phyloP scores from a whole-genome alignment of 2,113 vertebrate species.

The Suricata suricatta region DNA sequence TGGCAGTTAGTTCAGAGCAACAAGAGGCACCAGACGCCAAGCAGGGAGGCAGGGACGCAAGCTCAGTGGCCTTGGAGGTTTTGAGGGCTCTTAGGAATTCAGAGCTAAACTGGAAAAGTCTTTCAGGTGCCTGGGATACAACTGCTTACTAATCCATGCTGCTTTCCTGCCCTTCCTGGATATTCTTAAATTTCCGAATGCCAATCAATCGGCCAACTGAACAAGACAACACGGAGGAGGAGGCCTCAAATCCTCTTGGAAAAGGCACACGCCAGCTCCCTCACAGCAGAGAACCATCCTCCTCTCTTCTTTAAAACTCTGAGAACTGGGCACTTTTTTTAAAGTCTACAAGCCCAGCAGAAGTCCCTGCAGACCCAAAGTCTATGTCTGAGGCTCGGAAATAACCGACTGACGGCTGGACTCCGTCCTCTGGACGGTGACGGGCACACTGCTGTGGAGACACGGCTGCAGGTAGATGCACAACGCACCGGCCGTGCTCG shows the following conservation, averaged over 20 bases:
- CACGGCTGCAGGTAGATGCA: background rate
- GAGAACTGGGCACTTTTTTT: background rate
- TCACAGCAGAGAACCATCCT: no score
- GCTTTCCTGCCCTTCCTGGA: background rate
- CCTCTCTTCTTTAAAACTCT: no score
- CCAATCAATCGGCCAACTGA: background rate
- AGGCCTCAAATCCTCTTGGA: no score
- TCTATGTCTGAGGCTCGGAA: background rate
- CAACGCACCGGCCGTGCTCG: fast-evolving
- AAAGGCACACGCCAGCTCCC: background rate
- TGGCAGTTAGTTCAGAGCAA: fast-evolving
- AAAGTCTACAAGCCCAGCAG: background rate
- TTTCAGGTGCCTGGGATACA: background rate
- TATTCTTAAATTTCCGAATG: no score
- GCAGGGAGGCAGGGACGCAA: no score
- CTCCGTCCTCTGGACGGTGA: background rate
- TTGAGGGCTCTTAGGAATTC: background rate
- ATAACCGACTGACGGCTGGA: background rate
- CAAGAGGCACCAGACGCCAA: background rate
- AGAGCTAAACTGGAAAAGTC: background rate
- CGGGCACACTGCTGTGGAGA: fast-evolving
- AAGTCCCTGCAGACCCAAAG: background rate
- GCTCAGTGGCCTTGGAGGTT: background rate
- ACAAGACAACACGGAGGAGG: no score
- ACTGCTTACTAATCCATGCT: background rate